These are phyloP conservation scores for Rhamphomyia laevipes DNA, from an alignment of 2,888 invertebrate species.

Conservation along the genomic window DNA sequence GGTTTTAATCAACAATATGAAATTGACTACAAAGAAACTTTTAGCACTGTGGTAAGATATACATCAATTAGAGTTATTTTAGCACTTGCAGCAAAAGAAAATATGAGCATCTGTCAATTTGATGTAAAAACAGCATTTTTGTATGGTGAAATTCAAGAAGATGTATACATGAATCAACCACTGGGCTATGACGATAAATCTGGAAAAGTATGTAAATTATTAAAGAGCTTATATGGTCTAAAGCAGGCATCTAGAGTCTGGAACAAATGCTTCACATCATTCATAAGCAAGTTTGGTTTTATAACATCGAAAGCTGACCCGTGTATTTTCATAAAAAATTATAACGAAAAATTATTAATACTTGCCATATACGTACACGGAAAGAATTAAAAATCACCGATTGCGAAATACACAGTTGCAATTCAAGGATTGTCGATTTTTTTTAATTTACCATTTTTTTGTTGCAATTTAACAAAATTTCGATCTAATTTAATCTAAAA, in stretches of 20 bases:
- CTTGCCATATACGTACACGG: constrained; percentile 19
- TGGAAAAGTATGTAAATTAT: constrained; percentile 11
- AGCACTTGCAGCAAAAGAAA: no score
- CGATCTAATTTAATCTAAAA: no score
- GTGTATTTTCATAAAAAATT: constrained; percentile 16
- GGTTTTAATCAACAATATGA: constrained; percentile 21
- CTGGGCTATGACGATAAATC: constrained; percentile 13
- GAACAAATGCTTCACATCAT: constrained; percentile 14
- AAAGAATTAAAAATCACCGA: no score
- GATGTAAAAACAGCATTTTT: constrained; percentile 11
- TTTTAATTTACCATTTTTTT: no score
- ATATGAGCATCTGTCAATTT: constrained; percentile 7
- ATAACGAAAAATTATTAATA: constrained; percentile 12
- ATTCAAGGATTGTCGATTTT: no score
- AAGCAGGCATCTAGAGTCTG: constrained; percentile 17
- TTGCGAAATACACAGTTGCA: no score
- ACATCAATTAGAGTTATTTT: constrained; percentile 15
- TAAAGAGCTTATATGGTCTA: constrained; percentile 15
- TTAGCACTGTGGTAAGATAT: constrained; percentile 23
- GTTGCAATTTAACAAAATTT: no score
- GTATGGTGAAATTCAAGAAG: constrained; percentile 10
- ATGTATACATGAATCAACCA: constrained; percentile 12
- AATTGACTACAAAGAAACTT: constrained; percentile 23
- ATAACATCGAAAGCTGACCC: constrained; percentile 17
- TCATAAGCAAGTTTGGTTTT: constrained; percentile 15